Conservation (phyloP, 2,888 invertebrate genomes). For the Oegoconia quadripuncta region DNA sequence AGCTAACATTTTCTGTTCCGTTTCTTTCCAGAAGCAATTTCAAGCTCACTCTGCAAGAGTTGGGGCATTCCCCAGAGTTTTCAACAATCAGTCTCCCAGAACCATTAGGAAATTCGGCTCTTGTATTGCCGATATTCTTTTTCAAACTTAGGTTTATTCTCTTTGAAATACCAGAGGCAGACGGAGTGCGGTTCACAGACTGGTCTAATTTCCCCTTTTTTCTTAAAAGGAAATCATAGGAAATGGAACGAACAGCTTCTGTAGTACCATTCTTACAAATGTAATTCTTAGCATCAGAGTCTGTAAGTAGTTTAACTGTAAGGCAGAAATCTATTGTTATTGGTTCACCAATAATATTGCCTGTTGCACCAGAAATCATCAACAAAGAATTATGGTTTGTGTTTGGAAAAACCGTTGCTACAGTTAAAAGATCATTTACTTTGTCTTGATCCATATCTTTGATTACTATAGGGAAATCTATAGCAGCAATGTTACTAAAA, state of each 20-base stretch:
- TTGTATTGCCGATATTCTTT: slow-evolving; percentile 75
- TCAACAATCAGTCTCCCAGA: slow-evolving; percentile 83
- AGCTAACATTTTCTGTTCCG: slow-evolving; percentile 74
- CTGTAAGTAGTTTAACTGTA: slow-evolving; percentile 77
- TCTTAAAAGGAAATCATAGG: slow-evolving; percentile 48
- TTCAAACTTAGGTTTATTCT: slow-evolving; percentile 77
- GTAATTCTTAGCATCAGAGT: slow-evolving; percentile 75
- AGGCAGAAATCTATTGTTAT: slow-evolving; percentile 79
- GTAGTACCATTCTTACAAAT: slow-evolving; percentile 79
- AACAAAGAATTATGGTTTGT: slow-evolving; percentile 80
- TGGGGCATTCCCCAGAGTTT: slow-evolving; percentile 85
- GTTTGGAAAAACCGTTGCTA: slow-evolving; percentile 72
- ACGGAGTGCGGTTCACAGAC: slow-evolving; percentile 38
- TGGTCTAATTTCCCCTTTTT: slow-evolving; percentile 56
- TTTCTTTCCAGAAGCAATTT: slow-evolving; percentile 77
- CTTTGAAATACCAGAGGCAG: slow-evolving; percentile 55
- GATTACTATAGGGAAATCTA: slow-evolving; percentile 84
- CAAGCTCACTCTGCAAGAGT: slow-evolving; percentile 81
- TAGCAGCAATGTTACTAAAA: slow-evolving; percentile 73
- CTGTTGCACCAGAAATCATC: slow-evolving; percentile 84
- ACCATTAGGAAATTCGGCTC: slow-evolving; percentile 79
- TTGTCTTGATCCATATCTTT: slow-evolving; percentile 86
- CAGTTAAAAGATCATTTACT: slow-evolving; percentile 83
- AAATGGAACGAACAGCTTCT: slow-evolving; percentile 71
- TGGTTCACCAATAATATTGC: slow-evolving; percentile 82